Evolutionary conservation across 2,888 invertebrate genomes (phyloP).

Genomic region (Torymus tubicola): DNA sequence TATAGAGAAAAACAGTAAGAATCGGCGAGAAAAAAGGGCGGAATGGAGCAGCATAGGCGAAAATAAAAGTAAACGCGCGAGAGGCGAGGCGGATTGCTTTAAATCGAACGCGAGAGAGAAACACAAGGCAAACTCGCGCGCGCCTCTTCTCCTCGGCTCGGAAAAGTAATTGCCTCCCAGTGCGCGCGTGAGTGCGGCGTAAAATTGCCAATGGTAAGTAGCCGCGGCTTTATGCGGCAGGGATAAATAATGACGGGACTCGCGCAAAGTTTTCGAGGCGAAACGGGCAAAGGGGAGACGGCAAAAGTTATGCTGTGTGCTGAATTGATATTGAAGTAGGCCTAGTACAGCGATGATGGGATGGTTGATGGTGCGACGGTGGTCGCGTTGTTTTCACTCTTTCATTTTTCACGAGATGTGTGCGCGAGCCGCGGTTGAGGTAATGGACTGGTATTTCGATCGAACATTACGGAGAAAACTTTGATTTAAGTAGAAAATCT

Average conservation of each 20-base stretch:
- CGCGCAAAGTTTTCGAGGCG: not conserved
- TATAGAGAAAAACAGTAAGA: not conserved
- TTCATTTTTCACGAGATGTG: not conserved
- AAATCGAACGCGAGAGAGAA: too few species aligned
- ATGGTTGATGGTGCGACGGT: not conserved
- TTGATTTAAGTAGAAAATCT: too few species aligned
- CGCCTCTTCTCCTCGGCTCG: not conserved
- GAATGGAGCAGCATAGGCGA: not conserved
- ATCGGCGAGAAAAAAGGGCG: constrained; percentile 6
- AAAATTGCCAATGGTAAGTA: constrained; percentile 19
- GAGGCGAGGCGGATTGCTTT: constrained; percentile 42
- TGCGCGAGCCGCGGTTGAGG: too few species aligned
- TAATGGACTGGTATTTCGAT: not conserved
- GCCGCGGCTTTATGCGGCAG: not conserved
- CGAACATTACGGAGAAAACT: too few species aligned
- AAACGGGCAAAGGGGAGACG: not conserved
- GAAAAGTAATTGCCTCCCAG: constrained; percentile 42
- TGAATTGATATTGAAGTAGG: constrained; percentile 37
- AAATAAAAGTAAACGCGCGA: constrained; percentile 22
- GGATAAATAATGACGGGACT: constrained; percentile 28
- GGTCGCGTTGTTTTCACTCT: constrained; percentile 21
- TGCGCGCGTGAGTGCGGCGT: constrained; percentile 7
- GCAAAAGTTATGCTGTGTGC: constrained; percentile 6
- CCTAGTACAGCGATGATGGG: not conserved
- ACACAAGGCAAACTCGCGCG: too few species aligned